Base-by-base conservation (phyloP, 2,113 vertebrate genomes). In the Notarius quadriscutis region DNA sequence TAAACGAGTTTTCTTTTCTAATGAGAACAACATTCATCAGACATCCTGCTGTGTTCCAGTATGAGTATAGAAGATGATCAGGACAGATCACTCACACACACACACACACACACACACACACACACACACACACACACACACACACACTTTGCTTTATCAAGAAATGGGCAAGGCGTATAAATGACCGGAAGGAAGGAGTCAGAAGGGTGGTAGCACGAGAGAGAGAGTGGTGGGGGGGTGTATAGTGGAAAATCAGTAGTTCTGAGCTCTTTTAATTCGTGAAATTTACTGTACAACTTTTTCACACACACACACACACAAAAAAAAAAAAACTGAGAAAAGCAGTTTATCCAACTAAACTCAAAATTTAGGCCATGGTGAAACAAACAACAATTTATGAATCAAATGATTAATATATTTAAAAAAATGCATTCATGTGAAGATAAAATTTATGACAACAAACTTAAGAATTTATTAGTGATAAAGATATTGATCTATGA, bases 151-250 rank as follows among this genome's bases (percentile, higher is more conserved):
- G 8, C 50, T 15, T 84, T 55, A 57, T 57, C 51, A 0, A 57
- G 20, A 55, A 58, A 34, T 34, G 41, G 14, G n/a, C 34, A 51
- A 69, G 72, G 53, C 34, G 58, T 25, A 34, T 25, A 63, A 65
- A 77, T 8, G 72, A 57, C 71, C 84, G 87, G 62, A 79, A 84
- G 82, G 74, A 74, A 84, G 67, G 77, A 27, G 55, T 25, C 69
- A 82, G 51, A 69, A 83, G 50, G 53, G 72, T 30, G 30, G n/a
- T 50, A 67, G 63, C 50, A 84, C 1, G 50, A 41, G 34, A 41
- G n/a, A n/a, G n/a, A n/a, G n/a, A n/a, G n/a, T n/a, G n/a, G n/a
- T n/a, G n/a, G n/a, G n/a, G n/a, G n/a, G n/a, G n/a, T n/a, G n/a
- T n/a, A n/a, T 41, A 41, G 41, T 15, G n/a, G 77, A 80, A 55